phyloP scores from a whole-genome alignment of 2,797 vertebrate species.

The Poecilia velifera region DNA sequence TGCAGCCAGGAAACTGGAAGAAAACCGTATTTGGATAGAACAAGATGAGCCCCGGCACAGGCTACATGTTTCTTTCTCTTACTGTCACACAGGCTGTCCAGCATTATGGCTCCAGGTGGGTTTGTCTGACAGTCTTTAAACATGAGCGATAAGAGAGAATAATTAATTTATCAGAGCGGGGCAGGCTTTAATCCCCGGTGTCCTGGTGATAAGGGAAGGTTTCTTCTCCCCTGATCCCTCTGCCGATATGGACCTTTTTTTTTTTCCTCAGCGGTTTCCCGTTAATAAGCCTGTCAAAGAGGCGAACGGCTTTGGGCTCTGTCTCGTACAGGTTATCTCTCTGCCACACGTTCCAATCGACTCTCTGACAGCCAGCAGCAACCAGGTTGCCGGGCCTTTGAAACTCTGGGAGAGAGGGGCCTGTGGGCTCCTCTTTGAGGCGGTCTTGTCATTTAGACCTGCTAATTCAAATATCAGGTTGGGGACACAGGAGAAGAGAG shows the following conservation, averaged over 20 bases:
- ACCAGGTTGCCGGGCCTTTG: constrained; percentile 65
- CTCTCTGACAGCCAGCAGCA: constrained; percentile 66
- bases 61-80: constrained; percentile 35
- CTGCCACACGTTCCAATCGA: constrained; percentile 77
- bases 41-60: constrained; percentile 4
- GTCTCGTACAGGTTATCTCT: constrained; percentile 81
- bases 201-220: constrained; percentile 82
- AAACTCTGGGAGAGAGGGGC: constrained; percentile 71
- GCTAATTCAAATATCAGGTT: constrained; percentile 77
- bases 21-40: constrained; percentile 12
- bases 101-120: constrained; percentile 60
- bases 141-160: constrained; percentile 82
- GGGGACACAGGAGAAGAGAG: constrained; percentile 36
- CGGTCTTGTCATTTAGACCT: constrained; percentile 77
- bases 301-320: constrained; percentile 67
- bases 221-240: constrained; percentile 80
- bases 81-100: constrained; percentile 40
- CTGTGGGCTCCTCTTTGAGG: constrained; percentile 64
- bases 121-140: constrained; percentile 78
- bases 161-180: constrained; percentile 84
- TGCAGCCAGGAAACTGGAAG: background rate
- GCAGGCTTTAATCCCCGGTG: constrained; percentile 84
- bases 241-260: constrained; percentile 70
- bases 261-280: constrained; percentile 65
- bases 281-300: constrained; percentile 86